Evolutionary conservation across 2,888 invertebrate species (phyloP).

Genomic region (Ganaspis brasiliensis): DNA sequence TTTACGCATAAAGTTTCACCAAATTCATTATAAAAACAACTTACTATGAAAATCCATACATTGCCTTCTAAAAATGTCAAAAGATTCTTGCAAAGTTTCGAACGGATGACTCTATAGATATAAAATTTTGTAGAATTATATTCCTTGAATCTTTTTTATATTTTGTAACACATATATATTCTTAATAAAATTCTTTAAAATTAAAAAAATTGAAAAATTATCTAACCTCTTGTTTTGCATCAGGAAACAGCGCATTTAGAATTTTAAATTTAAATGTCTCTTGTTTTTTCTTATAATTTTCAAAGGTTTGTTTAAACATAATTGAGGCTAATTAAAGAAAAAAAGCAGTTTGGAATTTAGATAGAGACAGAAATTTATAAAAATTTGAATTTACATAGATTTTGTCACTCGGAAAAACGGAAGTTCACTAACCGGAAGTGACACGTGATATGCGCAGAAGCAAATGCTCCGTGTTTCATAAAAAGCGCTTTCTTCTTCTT

Average conservation of each 20-base stretch:
- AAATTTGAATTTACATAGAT: not conserved
- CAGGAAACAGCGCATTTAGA: slow-evolving; percentile 40
- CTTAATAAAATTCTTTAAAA: no score
- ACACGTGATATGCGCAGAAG: slow-evolving; percentile 60
- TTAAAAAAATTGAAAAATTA: not conserved
- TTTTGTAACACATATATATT: no score
- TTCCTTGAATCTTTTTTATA: no score
- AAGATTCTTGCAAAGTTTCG: slow-evolving; percentile 55
- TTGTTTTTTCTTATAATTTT: slow-evolving; percentile 46
- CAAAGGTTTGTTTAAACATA: slow-evolving; percentile 45
- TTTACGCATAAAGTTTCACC: no score
- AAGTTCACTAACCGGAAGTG: slow-evolving; percentile 49
- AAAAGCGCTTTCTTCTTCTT: slow-evolving; percentile 72
- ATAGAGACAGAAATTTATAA: not conserved
- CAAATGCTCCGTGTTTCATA: slow-evolving; percentile 59
- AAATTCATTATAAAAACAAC: no score
- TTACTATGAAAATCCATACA: slow-evolving; percentile 65
- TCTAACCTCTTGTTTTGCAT: slow-evolving; percentile 50
- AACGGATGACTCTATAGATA: slow-evolving; percentile 56
- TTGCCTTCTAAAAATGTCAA: slow-evolving; percentile 65
- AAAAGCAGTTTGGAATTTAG: not conserved
- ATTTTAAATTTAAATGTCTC: slow-evolving; percentile 56
- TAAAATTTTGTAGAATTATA: no score
- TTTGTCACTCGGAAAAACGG: not conserved
- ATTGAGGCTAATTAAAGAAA: slow-evolving; percentile 12